Base-by-base conservation (phyloP, 1,140 invertebrate genomes). In the Conus betulinus region DNA sequence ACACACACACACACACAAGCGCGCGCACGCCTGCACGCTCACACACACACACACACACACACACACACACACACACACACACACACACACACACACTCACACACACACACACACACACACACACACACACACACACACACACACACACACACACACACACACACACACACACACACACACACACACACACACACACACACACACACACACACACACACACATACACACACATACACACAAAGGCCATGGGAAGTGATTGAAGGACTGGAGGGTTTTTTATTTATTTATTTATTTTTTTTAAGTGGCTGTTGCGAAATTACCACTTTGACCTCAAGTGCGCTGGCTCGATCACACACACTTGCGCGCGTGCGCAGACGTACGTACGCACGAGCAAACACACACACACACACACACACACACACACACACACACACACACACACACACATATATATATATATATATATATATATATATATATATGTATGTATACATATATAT, bases 341-440 rank as follows among this genome's bases (percentile, higher is more conserved):
- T 17, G 25, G 17, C 78, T 10, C 78, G 25, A 11, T 15, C 74
- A 78, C 25, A 78, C 74, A 78, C 74, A 78, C 74, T 15, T n/a
- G 25, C 74, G 8, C 74, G 8, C 74, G 8, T 8, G 8, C 74
- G 8, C 74, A n/a, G 11, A n/a, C 74, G 25, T n/a, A 78, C 74
- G 25, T n/a, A 78, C 74, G 25, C n/a, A n/a, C n/a, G n/a, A n/a
- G n/a, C n/a, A n/a, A n/a, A n/a, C n/a, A n/a, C n/a, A n/a, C n/a
- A n/a, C 74, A 78, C 74, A 78, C 74, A 78, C 74, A 78, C 74
- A 78, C 74, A 78, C 74, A 78, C 74, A 78, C 74, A 78, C 74
- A 78, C 74, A 78, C 74, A 78, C 74, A 78, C 74, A 78, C 74
- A 78, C 74, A 78, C 74, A 78, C 74, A 78, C 74, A 78, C 74